Conservation (phyloP, 2,888 invertebrate genomes). For the Penaeus monodon region DNA sequence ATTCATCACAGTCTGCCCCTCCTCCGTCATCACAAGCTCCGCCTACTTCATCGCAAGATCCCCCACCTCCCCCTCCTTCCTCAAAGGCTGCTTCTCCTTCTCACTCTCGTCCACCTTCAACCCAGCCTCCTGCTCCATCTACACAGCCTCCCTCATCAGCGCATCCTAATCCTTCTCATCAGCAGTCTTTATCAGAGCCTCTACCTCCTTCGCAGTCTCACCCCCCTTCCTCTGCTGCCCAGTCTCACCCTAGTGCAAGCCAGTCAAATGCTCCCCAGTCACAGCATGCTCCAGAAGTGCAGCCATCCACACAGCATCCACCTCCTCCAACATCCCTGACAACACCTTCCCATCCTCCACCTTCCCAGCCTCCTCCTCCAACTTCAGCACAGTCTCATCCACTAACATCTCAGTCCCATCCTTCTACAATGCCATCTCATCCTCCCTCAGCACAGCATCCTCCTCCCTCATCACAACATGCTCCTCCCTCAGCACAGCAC, state of each 20-base stretch:
- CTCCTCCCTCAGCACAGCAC: not conserved
- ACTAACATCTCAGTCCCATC: not conserved
- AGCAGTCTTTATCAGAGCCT: not conserved
- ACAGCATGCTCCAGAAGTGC: too few relatives aligned
- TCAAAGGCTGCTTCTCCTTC: not conserved
- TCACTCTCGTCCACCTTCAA: not conserved
- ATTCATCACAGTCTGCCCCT: constrained; percentile 16
- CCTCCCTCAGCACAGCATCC: not conserved
- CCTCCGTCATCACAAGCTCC: not conserved
- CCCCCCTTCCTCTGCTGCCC: too few relatives aligned
- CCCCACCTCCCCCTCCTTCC: constrained; percentile 18
- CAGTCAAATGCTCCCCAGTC: not conserved
- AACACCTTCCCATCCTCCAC: not conserved
- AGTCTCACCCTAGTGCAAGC: not conserved
- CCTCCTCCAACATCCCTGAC: not conserved
- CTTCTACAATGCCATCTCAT: not conserved
- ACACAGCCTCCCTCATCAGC: not conserved
- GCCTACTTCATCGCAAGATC: not conserved
- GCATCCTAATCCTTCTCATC: too few relatives aligned
- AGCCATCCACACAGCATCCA: not conserved
- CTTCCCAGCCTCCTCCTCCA: not conserved
- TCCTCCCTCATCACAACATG: constrained; percentile 6
- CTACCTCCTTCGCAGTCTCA: not conserved
- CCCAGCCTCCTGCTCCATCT: not conserved
- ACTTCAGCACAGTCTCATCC: constrained; percentile 4